A percentile compares a stretch with the other conserved stretches of the same genome.
These are phyloP conservation scores for Mactra quadrangularis DNA, from an alignment of 1,140 invertebrate genomes.

Conservation along the genomic window DNA sequence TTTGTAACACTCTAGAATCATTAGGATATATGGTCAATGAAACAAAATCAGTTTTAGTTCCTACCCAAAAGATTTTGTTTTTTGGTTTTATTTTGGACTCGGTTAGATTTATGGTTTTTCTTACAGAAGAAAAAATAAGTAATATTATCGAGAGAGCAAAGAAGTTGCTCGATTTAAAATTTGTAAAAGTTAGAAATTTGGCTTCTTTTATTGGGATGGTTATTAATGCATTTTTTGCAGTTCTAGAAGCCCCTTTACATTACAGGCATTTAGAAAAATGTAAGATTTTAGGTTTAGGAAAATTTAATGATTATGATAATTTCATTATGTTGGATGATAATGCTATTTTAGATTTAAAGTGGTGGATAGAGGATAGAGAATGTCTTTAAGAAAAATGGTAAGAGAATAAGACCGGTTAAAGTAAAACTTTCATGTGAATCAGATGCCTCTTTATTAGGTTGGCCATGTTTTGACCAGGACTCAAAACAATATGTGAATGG, in stretches of 20 bases:
- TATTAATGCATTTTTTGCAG: conserved; percentile 21
- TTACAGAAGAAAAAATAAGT: conserved; percentile 8
- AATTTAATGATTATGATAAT: neutral
- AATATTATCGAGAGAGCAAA: neutral
- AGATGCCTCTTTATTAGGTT: neutral
- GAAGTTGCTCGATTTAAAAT: too few species aligned
- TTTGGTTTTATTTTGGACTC: conserved; percentile 4
- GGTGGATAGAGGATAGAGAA: neutral
- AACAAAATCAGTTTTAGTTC: neutral
- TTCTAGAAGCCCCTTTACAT: neutral
- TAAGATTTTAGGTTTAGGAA: conserved; percentile 1
- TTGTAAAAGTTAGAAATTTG: too few species aligned
- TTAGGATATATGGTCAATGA: neutral
- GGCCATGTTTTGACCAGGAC: neutral
- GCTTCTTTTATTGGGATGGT: conserved; percentile 12
- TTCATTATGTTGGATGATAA: neutral
- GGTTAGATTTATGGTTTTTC: conserved; percentile 20
- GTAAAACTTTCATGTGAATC: neutral
- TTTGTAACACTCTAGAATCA: neutral
- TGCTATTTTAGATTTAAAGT: neutral
- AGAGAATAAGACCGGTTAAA: neutral
- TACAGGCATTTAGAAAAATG: neutral
- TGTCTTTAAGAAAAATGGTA: neutral
- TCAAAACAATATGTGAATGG: neutral
- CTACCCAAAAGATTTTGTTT: neutral